A percentile compares a stretch with the other conserved stretches of the same genome.
Evolutionary conservation across 2,113 vertebrate genomes (phyloP).

Genomic region (Rhinoderma darwinii): DNA sequence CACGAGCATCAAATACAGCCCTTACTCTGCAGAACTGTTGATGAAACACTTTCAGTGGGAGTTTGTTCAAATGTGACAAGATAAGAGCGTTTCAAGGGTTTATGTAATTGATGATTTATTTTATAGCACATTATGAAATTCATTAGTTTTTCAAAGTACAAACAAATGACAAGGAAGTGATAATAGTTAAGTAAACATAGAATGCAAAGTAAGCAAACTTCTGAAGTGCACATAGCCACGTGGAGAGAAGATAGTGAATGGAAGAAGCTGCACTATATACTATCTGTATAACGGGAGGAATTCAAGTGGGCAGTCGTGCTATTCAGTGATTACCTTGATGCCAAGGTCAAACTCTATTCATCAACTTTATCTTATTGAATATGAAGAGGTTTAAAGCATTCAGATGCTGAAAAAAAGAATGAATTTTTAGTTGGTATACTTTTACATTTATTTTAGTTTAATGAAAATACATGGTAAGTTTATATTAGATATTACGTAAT

Average conservation of each 20-base stretch:
- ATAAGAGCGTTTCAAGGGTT: constrained; percentile 29
- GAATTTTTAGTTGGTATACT: background rate
- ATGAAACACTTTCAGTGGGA: constrained; percentile 25
- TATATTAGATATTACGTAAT: too few species aligned
- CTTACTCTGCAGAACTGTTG: background rate
- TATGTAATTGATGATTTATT: constrained; percentile 22
- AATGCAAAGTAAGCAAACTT: constrained; percentile 20
- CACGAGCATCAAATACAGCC: background rate
- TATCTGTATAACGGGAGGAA: background rate
- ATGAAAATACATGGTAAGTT: background rate
- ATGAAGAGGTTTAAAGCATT: background rate
- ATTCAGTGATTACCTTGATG: constrained; percentile 12
- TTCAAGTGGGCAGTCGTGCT: constrained; percentile 3
- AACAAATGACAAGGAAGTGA: background rate
- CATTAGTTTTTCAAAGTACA: constrained; percentile 43
- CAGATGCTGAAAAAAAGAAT: background rate
- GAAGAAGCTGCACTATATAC: background rate
- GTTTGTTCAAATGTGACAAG: constrained; percentile 24
- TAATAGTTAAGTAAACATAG: constrained; percentile 30
- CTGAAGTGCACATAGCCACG: constrained; percentile 12
- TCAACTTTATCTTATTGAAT: constrained; percentile 5
- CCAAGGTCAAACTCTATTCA: constrained; percentile 37
- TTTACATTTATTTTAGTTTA: background rate
- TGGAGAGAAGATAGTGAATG: constrained; percentile 33
- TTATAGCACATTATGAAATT: constrained; percentile 4